Base-by-base conservation (phyloP, 30 jellyfish, hydroid and myxozoan species). In the Nemopilema nomurai region DNA sequence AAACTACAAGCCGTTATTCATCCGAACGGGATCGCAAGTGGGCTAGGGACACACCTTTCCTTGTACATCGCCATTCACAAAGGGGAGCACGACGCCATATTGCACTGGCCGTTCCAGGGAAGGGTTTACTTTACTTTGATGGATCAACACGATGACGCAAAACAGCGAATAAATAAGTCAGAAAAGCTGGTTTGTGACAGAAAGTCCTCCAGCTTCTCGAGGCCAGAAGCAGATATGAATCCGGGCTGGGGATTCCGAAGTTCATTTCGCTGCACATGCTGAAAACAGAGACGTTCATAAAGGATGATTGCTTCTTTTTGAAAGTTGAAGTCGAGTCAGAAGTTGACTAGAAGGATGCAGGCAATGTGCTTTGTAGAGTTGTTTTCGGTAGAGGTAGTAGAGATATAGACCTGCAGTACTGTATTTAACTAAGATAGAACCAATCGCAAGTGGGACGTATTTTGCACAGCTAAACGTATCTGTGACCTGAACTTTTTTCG, bases 201-300 rank as follows among this genome's bases (percentile, higher is more conserved):
- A 50, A 25, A 49, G 18, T 76, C 95, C 51, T 13, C 77, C 25
- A 76, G 95, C 32, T 86, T 86, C 77, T 0, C 16, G 41, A 31
- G 87, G 32, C 95, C 95, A 0, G 33, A 13, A 31, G 0, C 82
- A 9, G 85, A 69, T 9, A 28, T 18, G 16, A 86, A 86, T 50
- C 95, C 95, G 33, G 95, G 95, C 0, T 86, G 95, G 95, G 95
- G 95, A 1, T 86, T 53, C 95, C 95, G 8, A 64, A 66, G 24
- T 86, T 86, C 62, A 50, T 77, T 31, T 17, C 92, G 20, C 91
- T 77, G 41, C 66, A 67, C 9, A 80, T 31, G 32, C 67, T 86
- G 53, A 27, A 0, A 17, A 23, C 85, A 8, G 91, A 63, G 27
- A 67, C 51, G 31, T 84, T 24, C 26, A 19, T 84, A 8, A 69